These are phyloP conservation scores for Nothura maculosa DNA, from an alignment of 2,797 vertebrate genomes.

Conservation along the genomic window DNA sequence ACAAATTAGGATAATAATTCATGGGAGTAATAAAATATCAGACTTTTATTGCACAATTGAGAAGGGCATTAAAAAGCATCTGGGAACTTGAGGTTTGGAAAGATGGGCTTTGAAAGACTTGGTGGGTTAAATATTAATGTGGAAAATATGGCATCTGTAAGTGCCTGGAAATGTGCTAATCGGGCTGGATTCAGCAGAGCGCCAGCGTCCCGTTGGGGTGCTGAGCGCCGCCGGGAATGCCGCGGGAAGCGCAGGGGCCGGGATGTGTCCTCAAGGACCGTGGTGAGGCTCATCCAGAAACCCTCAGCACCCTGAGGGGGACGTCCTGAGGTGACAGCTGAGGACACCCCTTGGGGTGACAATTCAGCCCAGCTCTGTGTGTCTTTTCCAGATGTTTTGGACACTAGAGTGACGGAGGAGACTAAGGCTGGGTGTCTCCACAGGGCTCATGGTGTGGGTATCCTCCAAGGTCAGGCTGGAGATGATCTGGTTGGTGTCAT, in stretches of 20 bases:
- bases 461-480: neutral
- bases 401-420: neutral
- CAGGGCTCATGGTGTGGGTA: neutral
- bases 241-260: neutral
- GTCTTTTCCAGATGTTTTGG: rapidly evolving
- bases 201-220: neutral
- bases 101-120: slow-evolving; percentile 80
- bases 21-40: slow-evolving; percentile 83
- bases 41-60: slow-evolving; percentile 83
- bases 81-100: slow-evolving; percentile 78
- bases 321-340: neutral
- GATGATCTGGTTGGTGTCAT: neutral
- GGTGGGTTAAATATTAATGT: slow-evolving; percentile 84
- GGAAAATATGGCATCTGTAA: slow-evolving; percentile 83
- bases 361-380: neutral
- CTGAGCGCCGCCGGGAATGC: slow-evolving; percentile 39
- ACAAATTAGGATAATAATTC: slow-evolving; percentile 84
- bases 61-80: slow-evolving; percentile 84
- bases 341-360: neutral
- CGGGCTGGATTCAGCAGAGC: slow-evolving; percentile 23
- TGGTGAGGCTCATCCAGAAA: neutral
- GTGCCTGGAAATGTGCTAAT: slow-evolving; percentile 73
- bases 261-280: neutral
- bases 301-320: neutral
- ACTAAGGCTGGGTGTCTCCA: neutral